Conservation (phyloP, 2,113 vertebrate genomes). For the Poecilia latipinna region DNA sequence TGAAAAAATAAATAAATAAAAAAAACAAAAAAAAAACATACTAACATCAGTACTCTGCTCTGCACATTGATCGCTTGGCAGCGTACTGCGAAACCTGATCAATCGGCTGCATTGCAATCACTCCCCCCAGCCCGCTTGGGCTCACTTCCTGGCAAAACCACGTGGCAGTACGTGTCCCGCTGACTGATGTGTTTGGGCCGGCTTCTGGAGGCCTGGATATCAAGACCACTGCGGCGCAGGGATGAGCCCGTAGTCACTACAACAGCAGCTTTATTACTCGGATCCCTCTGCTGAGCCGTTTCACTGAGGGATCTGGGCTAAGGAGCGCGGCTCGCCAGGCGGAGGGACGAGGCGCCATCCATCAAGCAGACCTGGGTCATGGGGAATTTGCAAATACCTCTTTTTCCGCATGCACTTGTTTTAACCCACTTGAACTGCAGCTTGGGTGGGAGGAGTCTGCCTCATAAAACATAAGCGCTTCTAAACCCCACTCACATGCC, state of each 20-base stretch:
- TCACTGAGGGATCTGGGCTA: slow-evolving; percentile 48
- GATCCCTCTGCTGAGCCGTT: slow-evolving; percentile 57
- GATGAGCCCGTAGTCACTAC: slow-evolving; percentile 38
- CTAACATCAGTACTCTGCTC: slow-evolving; percentile 31
- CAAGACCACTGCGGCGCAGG: slow-evolving; percentile 41
- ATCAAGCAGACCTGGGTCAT: slow-evolving; percentile 49
- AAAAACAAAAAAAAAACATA: background rate
- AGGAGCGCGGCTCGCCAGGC: slow-evolving; percentile 14
- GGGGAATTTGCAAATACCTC: slow-evolving; percentile 43
- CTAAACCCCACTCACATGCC: slow-evolving; percentile 1
- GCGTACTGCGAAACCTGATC: slow-evolving; percentile 67
- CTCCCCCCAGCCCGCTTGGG: slow-evolving; percentile 22
- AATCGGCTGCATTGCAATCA: slow-evolving; percentile 66
- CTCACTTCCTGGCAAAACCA: slow-evolving; percentile 68
- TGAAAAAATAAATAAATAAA: slow-evolving; percentile 4
- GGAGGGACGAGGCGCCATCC: slow-evolving; percentile 44
- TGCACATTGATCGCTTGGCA: slow-evolving; percentile 58
- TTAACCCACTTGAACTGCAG: slow-evolving; percentile 44
- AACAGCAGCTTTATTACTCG: slow-evolving; percentile 67
- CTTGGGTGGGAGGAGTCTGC: slow-evolving; percentile 18
- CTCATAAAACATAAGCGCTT: background rate
- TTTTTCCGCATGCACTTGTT: slow-evolving; percentile 43
- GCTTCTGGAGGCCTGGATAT: slow-evolving; percentile 63
- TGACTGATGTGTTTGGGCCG: slow-evolving; percentile 74
- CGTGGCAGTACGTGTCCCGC: slow-evolving; percentile 51